Evolutionary conservation across 2,888 invertebrate genomes (phyloP), one percentile per base, ranked within the genome.

Genomic region (Noctuana brunneofusca): DNA sequence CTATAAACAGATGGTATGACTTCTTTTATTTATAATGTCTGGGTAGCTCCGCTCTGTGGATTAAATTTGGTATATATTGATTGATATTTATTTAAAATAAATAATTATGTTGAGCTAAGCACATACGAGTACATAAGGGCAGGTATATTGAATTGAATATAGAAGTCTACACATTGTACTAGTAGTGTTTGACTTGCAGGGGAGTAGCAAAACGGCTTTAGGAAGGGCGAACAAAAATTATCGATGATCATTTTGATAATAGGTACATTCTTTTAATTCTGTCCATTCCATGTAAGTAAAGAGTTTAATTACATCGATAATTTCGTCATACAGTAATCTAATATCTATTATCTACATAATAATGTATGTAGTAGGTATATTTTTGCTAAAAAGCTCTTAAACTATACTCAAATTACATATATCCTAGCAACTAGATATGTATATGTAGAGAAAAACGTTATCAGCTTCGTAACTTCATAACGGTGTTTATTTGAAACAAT

Each of bases 251-350:
- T 20, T n/a, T n/a, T n/a, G n/a, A n/a, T n/a, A n/a, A n/a, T n/a
- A n/a, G n/a, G n/a, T n/a, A n/a, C n/a, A n/a, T n/a, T n/a, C n/a
- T n/a, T n/a, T n/a, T n/a, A n/a, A n/a, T n/a, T n/a, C n/a, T n/a
- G n/a, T n/a, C n/a, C n/a, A n/a, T n/a, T n/a, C n/a, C n/a, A n/a
- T n/a, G n/a, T n/a, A n/a, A n/a, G n/a, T n/a, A n/a, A n/a, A n/a
- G n/a, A n/a, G n/a, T n/a, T n/a, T n/a, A n/a, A 24, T 12, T 12
- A 49, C 50, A 68, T 69, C 65, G 68, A 69, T 69, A 69, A 66
- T 66, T 69, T 69, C 66, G 63, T 55, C 48, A 32, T 24, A 46
- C 6, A 38, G 55, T 41, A 54, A 41, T 54, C 60, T 60, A 60
- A 53, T 46, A 4, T 54, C 35, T 60, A 62, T 18, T 30, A 22